Evolutionary conservation across 2,113 vertebrate species (phyloP).

Genomic region (Hemiscyllium ocellatum): DNA sequence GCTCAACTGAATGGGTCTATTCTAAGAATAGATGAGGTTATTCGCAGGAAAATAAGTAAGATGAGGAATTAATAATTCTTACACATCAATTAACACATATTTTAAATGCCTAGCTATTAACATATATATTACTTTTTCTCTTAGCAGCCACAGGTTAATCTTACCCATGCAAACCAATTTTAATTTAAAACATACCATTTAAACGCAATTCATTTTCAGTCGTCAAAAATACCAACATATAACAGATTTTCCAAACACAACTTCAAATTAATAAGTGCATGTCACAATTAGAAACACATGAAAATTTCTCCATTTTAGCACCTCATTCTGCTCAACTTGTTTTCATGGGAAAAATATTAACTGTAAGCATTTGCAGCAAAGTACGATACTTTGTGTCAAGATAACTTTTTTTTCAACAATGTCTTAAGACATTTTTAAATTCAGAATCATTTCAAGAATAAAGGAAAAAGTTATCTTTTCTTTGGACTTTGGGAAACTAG

Average conservation of each 20-base stretch:
- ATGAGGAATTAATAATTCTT: background rate
- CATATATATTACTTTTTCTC: background rate
- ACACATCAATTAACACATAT: background rate
- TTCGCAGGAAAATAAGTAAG: background rate
- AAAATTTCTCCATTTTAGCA: background rate
- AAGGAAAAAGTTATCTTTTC: background rate
- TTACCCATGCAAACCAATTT: background rate
- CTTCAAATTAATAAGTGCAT: background rate
- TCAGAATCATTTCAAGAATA: background rate
- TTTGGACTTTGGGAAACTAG: background rate
- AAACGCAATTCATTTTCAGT: background rate
- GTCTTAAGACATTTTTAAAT: background rate
- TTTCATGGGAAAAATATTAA: background rate
- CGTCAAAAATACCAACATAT: background rate
- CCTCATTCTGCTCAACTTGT: background rate
- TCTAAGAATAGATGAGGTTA: background rate
- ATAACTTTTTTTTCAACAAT: background rate
- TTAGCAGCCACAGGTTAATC: background rate
- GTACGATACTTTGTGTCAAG: background rate
- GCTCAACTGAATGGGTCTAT: background rate
- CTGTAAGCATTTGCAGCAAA: background rate
- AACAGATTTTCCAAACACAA: too few species aligned
- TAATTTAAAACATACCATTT: background rate
- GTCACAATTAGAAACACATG: background rate
- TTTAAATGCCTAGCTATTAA: background rate